These are phyloP conservation scores for Bubo scandiacus DNA, from an alignment of 2,113 vertebrate species.

Conservation along the genomic window DNA sequence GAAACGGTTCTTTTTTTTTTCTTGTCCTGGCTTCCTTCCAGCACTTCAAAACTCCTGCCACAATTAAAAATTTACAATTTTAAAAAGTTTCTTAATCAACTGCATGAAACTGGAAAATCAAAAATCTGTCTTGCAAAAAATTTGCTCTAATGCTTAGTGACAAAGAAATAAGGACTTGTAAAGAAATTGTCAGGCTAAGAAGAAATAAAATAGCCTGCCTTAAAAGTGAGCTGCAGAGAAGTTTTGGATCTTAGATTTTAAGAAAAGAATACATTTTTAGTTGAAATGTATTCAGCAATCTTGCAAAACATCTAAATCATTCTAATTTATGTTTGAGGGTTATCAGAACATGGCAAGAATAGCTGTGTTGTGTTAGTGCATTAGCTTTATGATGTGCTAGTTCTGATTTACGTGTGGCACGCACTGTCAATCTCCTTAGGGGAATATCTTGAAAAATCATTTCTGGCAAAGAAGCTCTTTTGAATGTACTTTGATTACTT, in stretches of 20 bases:
- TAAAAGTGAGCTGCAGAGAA: neutral
- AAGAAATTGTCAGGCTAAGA: neutral
- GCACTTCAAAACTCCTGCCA: neutral
- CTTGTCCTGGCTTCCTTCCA: slow-evolving; percentile 15
- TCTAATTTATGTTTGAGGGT: neutral
- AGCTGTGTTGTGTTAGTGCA: neutral
- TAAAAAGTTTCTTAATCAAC: neutral
- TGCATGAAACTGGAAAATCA: neutral
- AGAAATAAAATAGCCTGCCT: neutral
- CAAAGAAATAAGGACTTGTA: neutral
- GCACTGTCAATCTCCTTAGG: neutral
- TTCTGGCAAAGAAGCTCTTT: neutral
- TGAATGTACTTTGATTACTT: neutral
- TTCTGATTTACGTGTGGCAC: neutral
- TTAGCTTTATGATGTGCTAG: neutral
- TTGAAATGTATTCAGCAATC: neutral
- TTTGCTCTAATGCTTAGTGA: neutral
- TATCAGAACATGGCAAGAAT: neutral
- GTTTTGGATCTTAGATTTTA: neutral
- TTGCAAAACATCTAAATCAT: neutral
- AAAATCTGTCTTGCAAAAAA: neutral
- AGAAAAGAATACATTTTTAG: neutral
- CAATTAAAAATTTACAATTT: neutral
- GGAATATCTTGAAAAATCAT: neutral
- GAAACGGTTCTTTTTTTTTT: neutral